Conservation (phyloP, 2,888 invertebrate species). For the Macaria liturata region DNA sequence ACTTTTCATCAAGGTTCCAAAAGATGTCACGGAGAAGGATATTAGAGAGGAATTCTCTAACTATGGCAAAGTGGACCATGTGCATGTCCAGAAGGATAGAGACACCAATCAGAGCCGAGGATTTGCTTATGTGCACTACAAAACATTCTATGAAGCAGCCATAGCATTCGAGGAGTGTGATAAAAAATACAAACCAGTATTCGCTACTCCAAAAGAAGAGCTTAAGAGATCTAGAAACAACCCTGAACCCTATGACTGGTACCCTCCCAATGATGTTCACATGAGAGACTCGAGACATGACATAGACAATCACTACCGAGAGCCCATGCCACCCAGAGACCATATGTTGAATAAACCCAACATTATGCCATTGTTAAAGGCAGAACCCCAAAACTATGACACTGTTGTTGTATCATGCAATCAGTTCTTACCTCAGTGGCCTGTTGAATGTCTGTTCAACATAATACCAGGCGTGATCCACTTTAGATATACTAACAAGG, state of each 20-base stretch:
- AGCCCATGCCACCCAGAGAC: constrained; percentile 29
- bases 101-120: constrained; percentile 92
- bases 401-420: constrained; percentile 88
- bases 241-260: constrained; percentile 46
- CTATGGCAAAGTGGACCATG: constrained; percentile 92
- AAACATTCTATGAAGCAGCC: constrained; percentile 91
- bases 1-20: constrained; percentile 94
- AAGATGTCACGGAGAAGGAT: constrained; percentile 89
- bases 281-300: constrained; percentile 28
- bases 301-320: constrained; percentile 17
- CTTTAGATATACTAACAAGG: constrained; percentile 74
- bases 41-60: constrained; percentile 91
- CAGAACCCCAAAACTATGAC: constrained; percentile 77
- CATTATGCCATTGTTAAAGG: constrained; percentile 43
- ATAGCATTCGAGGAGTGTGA: constrained; percentile 95
- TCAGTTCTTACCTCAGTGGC: constrained; percentile 88
- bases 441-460: constrained; percentile 92
- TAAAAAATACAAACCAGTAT: constrained; percentile 92
- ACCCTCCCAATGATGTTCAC: constrained; percentile 15
- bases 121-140: constrained; percentile 95
- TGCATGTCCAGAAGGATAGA: constrained; percentile 91
- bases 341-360: constrained; percentile 38
- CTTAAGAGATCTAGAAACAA: constrained; percentile 64
- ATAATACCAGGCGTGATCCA: constrained; percentile 87
- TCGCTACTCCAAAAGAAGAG: constrained; percentile 92